A percentile compares a stretch with the other conserved stretches of the same genome.
These are phyloP conservation scores for Spea bombifrons DNA, from an alignment of 2,113 vertebrate species.

Conservation along the genomic window DNA sequence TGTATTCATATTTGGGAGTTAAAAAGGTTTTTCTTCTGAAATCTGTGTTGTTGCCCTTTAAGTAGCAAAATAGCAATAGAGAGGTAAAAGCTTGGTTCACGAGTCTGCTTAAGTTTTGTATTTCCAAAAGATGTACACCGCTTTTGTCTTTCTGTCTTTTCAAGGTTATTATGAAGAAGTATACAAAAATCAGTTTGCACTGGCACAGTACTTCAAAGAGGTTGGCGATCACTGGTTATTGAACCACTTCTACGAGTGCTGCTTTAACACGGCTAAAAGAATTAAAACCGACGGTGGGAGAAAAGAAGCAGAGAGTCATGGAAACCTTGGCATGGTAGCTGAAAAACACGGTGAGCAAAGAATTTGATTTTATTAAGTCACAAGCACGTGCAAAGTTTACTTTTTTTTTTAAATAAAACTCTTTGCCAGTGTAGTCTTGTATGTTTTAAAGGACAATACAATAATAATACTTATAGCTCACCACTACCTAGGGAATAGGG, in stretches of 20 bases:
- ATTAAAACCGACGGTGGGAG: slow-evolving; percentile 68
- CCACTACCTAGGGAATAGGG: no score
- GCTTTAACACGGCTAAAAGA: slow-evolving; percentile 65
- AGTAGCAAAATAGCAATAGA: no score
- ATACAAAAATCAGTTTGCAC: slow-evolving; percentile 68
- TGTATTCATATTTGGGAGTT: no score
- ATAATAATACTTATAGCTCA: no score
- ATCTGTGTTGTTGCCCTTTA: no score
- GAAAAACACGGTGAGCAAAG: slow-evolving; percentile 70
- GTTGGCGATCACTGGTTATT: slow-evolving; percentile 75
- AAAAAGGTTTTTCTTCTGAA: no score
- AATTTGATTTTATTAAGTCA: no score
- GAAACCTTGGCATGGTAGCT: slow-evolving; percentile 65
- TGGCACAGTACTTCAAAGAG: slow-evolving; percentile 72
- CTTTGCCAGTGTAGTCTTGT: no score
- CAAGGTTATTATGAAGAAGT: slow-evolving; percentile 66
- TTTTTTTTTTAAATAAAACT: no score
- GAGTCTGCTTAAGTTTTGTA: not conserved
- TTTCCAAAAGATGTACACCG: not conserved
- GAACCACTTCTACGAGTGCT: slow-evolving; percentile 71
- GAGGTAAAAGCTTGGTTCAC: no score
- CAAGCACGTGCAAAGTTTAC: no score
- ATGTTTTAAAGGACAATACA: no score
- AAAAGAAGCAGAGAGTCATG: slow-evolving; percentile 69
- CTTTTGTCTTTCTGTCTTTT: slow-evolving; percentile 48